Evolutionary conservation across 2,113 vertebrate species (phyloP).

Genomic region (Antechinus stuartii): DNA sequence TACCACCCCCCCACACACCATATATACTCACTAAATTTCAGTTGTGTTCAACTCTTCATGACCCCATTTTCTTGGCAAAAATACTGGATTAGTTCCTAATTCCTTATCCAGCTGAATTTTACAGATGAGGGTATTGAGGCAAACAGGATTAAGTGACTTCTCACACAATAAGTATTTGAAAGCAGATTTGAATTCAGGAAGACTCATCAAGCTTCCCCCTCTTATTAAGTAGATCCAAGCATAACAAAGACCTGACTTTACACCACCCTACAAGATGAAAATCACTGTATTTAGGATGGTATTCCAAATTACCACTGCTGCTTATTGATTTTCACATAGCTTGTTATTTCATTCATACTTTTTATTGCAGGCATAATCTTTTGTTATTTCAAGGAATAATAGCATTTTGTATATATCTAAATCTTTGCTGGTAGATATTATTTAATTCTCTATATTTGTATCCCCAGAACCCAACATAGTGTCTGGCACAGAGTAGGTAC

Average conservation of each 20-base stretch:
- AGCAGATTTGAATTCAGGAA: not conserved
- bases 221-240: not conserved
- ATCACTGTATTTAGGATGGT: not conserved
- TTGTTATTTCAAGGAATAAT: slow-evolving; percentile 3
- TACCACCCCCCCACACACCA: no score
- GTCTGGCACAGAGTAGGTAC: not conserved
- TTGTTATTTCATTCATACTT: slow-evolving; percentile 44
- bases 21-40: no score
- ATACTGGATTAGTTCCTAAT: no score
- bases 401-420: not conserved
- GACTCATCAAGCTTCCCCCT: no score
- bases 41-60: no score
- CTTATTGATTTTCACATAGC: slow-evolving; percentile 15
- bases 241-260: not conserved
- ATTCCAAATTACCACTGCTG: slow-evolving; percentile 5
- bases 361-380: slow-evolving; percentile 30
- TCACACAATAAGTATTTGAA: not conserved
- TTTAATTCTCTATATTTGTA: not conserved
- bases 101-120: no score
- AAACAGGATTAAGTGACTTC: no score
- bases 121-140: no score
- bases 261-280: slow-evolving; percentile 30
- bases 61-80: no score
- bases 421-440: not conserved
- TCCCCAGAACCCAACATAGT: not conserved